Base-by-base conservation (phyloP, 53 echinoderm and acorn worm genomes). In the Zoroaster sp. region DNA sequence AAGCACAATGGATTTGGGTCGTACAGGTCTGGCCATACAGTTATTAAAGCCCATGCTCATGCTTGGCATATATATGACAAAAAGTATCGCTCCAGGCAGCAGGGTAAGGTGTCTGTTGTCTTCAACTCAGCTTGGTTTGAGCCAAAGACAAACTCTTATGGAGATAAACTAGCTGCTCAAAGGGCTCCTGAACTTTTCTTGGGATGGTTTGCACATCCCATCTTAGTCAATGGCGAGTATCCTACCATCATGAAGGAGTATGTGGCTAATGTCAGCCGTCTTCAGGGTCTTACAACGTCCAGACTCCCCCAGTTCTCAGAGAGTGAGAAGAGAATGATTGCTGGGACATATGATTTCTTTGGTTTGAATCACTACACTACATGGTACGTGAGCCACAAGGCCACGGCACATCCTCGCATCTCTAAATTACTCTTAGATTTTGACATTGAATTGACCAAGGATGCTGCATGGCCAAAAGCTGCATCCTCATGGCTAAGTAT, bases 1-100 rank as follows among this genome's bases (percentile, higher is more conserved):
- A 88, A 66, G 8, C 97, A 95, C 32, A 73, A 67, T 5, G 97
- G 97, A 28, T 94, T 86, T 45, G 94, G 94, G 1, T 87, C 93
- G 15, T 97, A 97, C 83, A 83, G 90, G 23, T 92, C 90, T 17
- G 97, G 91, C 2, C 92, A 90, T 32, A 93, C 87, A 42, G 79
- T 94, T 59, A 75, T 97, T 42, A 97, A 97, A 83, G 97, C 95
- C 3, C 97, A 97, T 47, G 95, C 95, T 0, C 92, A 82, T 35
- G 97, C 95, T 0, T 97, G 90, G 78, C 97, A 95, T 35, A 67
- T 93, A 3, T 97, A 97, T 73, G 95, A 95, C 72, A 41, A 78
- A 33, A 97, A 85, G 69, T 97, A 97, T 46, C 83, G 95, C 12
- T 21, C 83, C 52, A 34, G n/a, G 10, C 97, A 97, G 67, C 35